Base-by-base conservation (phyloP, 2,113 vertebrate species). In the Urocynchramus pylzowi region DNA sequence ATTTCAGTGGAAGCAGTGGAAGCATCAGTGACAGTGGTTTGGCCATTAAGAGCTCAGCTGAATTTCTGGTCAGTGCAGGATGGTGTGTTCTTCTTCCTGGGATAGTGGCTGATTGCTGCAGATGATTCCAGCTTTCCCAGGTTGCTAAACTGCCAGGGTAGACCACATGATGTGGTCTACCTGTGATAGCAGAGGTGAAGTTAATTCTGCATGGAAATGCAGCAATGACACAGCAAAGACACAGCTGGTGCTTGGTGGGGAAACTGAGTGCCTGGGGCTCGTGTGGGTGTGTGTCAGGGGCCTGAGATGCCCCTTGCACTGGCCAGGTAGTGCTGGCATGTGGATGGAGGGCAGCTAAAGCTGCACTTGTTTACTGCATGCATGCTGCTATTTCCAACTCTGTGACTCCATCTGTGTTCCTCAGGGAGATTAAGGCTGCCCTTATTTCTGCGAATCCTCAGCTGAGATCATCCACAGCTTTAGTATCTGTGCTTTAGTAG, bases 361-460 rank as follows among this genome's bases (percentile, higher is more conserved):
- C 74, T 76, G 20, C 1, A 0, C 57, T 83, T 97, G 67, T 83
- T 96, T 87, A 91, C 75, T 60, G 71, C 75, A 19, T 64, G 41
- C 11, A 6, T 23, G 14, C 67, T 93, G 85, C 94, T 97, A 92
- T 93, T 95, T 93, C 67, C 63, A 95, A 42, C 90, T 19, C 21
- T 47, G 33, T 89, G 87, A 94, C 77, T 94, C 75, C 0, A 0
- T 11, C 57, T 60, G 30, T 80, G 63, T 11, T 88, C 75, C 82
- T 92, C 45, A 41, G 47, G 52, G 68, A 88, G 71, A 96, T 96
- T 93, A 96, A 90, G 35, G 30, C 56, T 93, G 64, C 41, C 27
- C 60, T 88, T 92, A 54, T 76, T 93, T 86, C 82, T 85, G 45
- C 0, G 31, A 92, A 89, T 87, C 76, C 83, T 86, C 87, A 67